Evolutionary conservation across 2,888 invertebrate genomes (phyloP).

Genomic region (Melikaiella ostensackeni): DNA sequence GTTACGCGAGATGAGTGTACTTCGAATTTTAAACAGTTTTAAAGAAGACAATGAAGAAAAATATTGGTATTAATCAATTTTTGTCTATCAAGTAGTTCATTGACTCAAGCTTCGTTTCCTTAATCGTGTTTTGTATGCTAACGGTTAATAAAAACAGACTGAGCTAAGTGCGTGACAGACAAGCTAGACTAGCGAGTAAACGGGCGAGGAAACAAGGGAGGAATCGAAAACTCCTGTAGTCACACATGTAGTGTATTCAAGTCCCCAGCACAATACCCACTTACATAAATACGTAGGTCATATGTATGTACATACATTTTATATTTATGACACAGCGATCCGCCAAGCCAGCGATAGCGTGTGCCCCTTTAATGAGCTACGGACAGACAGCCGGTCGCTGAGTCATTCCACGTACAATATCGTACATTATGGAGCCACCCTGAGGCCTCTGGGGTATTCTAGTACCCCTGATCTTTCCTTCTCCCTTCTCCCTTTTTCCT

Average conservation of each 20-base stretch:
- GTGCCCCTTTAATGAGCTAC: slow-evolving; percentile 66
- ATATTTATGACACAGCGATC: slow-evolving; percentile 61
- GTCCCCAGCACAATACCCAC: neutral
- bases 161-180: slow-evolving; percentile 3
- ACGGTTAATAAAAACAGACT: neutral
- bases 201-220: neutral
- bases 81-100: neutral
- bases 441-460: slow-evolving; percentile 55
- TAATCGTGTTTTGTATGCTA: neutral
- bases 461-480: slow-evolving; percentile 48
- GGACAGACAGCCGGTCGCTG: slow-evolving; percentile 67
- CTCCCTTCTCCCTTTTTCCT: slow-evolving; percentile 42
- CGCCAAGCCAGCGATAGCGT: slow-evolving; percentile 55
- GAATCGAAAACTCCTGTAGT: neutral
- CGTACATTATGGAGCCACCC: slow-evolving; percentile 58
- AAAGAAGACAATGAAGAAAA: neutral
- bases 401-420: slow-evolving; percentile 62
- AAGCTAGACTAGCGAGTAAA: neutral
- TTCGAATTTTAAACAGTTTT: too few relatives aligned
- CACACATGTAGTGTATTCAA: neutral
- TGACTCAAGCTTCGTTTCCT: neutral
- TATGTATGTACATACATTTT: slow-evolving; percentile 52
- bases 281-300: slow-evolving; percentile 8
- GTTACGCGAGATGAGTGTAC: too few relatives aligned
- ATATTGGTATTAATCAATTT: neutral